These are phyloP conservation scores for Melanocharis versteri DNA, from an alignment of 2,113 vertebrate genomes.

Conservation along the genomic window DNA sequence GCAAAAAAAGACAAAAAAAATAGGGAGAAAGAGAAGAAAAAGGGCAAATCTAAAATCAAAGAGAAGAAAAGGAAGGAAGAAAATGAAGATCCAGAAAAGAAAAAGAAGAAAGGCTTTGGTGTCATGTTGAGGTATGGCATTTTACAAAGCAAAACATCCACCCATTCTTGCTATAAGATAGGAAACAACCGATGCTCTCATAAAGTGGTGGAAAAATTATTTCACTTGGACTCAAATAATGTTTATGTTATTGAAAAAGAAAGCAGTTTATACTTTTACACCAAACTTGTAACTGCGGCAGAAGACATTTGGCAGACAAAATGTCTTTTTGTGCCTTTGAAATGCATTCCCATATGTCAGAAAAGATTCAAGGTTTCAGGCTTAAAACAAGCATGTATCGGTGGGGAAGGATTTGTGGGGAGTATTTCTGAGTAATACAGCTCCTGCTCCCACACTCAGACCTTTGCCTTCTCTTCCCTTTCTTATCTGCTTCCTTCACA, in stretches of 20 bases:
- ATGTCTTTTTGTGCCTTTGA: conserved; percentile 62
- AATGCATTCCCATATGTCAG: conserved; percentile 64
- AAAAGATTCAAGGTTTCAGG: conserved; percentile 37
- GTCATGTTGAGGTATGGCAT: conserved; percentile 84
- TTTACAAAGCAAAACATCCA: background rate
- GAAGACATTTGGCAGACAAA: conserved; percentile 64
- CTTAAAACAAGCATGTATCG: background rate
- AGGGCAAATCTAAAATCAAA: conserved; percentile 82
- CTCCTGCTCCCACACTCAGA: background rate
- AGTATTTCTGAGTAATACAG: background rate
- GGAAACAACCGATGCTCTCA: background rate
- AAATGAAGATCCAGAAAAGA: conserved; percentile 85
- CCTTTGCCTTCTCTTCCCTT: background rate
- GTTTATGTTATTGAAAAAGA: conserved; percentile 66
- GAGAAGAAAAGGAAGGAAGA: conserved; percentile 88
- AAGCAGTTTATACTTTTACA: conserved; percentile 68
- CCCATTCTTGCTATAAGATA: background rate
- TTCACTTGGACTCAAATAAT: conserved; percentile 60
- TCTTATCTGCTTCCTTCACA: background rate
- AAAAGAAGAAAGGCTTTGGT: conserved; percentile 89
- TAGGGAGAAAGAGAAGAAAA: conserved; percentile 87
- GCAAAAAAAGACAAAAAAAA: conserved; percentile 81
- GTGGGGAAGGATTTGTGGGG: background rate
- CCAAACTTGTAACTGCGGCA: conserved; percentile 61
- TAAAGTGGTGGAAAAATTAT: conserved; percentile 23